Base-by-base conservation (phyloP, 2,888 invertebrate genomes). In the Tenthredo notha region DNA sequence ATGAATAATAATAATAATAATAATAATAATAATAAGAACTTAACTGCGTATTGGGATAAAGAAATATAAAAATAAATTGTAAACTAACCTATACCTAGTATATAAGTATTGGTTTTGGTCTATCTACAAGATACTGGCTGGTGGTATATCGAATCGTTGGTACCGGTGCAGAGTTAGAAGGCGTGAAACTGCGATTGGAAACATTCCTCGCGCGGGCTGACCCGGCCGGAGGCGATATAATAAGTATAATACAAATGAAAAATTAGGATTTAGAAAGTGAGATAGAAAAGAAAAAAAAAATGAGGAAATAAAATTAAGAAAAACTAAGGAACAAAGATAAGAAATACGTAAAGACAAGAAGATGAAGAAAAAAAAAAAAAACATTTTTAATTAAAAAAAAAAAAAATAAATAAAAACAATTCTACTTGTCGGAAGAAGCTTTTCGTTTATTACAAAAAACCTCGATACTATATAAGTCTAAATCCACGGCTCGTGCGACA, bases 401-500 rank as follows among this genome's bases (percentile, higher is more conserved):
- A 25, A 29, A 33, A 33, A 67, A n/a, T n/a, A n/a, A n/a, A n/a
- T n/a, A 67, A 67, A 6, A 25, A 33, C 18, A 18, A 33, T 18
- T 18, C 15, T 33, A 33, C 6, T 67, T 25, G 61, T 10, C 67
- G 67, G 33, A 33, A 29, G 67, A 67, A 33, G 15, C 67, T 67
- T 67, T 67, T 67, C 33, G 29, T 67, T 33, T 67, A 4, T 33
- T 25, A 67, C 7, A 43, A 61, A 47, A 61, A 61, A 58, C 29
- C 7, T 21, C 33, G 40, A 21, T 33, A 86, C 87, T 88, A 88
- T n/a, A 6, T 43, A 12, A 89, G 88, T 90, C 89, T 89, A 90
- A 90, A 91, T 90, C 89, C 86, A 88, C 86, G 89, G 88, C 89
- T 91, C 91, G 91, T 91, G 91, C 91, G 89, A 89, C 86, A 85